Conservation (phyloP, 2,888 invertebrate species). For the Scaptomyza parva region DNA sequence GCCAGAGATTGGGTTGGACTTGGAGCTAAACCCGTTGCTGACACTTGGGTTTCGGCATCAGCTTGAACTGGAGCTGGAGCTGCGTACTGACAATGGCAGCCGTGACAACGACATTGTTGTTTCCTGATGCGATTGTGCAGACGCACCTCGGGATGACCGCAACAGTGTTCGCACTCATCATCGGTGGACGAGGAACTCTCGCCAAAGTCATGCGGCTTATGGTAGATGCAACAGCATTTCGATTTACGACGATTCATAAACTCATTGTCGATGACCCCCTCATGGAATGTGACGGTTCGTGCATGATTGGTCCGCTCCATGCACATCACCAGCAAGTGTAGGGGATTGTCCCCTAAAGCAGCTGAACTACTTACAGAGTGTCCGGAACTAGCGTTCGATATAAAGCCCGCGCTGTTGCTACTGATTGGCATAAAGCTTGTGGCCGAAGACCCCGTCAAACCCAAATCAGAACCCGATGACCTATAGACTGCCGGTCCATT, state of each 20-base stretch:
- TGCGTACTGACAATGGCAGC: not conserved
- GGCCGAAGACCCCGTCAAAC: not conserved
- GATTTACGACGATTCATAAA: slow-evolving; percentile 58
- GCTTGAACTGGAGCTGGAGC: not conserved
- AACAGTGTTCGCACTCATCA: slow-evolving; percentile 70
- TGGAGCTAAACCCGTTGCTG: not conserved
- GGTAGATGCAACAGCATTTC: slow-evolving; percentile 71
- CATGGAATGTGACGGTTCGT: slow-evolving; percentile 51
- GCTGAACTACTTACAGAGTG: not conserved
- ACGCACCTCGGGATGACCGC: slow-evolving; percentile 68
- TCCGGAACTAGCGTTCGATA: not conserved
- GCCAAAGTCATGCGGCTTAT: slow-evolving; percentile 56
- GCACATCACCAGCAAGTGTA: slow-evolving; percentile 44
- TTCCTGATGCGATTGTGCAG: slow-evolving; percentile 48
- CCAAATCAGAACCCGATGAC: not conserved
- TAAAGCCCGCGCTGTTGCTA: not conserved
- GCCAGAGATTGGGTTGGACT: not conserved
- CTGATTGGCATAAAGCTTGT: not conserved
- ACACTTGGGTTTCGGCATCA: too few relatives aligned
- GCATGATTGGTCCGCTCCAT: not conserved
- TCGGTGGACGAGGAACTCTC: slow-evolving; percentile 71
- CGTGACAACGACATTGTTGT: slow-evolving; percentile 16
- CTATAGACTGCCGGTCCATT: not conserved
- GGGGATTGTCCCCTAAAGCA: slow-evolving; percentile 15
- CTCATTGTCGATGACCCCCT: slow-evolving; percentile 64